phyloP scores from a whole-genome alignment of 2,888 invertebrate genomes.

The Acleris emargana region DNA sequence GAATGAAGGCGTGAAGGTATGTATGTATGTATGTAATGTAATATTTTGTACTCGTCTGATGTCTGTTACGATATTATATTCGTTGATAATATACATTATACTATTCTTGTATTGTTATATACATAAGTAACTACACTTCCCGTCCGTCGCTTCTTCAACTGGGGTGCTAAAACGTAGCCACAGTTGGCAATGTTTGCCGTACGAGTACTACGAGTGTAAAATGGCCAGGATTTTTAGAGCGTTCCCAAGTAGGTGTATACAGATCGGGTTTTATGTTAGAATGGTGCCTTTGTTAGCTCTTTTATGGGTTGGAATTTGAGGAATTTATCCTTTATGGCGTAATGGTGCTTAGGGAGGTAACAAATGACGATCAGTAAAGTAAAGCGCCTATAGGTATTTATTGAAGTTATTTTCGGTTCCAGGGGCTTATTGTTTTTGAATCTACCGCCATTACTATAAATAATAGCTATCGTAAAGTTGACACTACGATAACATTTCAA shows the following conservation, averaged over 20 bases:
- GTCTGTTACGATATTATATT: too few relatives aligned
- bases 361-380: conserved; percentile 12
- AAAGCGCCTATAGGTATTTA: not conserved
- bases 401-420: not conserved
- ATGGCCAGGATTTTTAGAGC: conserved; percentile 20
- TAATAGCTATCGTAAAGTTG: too few relatives aligned
- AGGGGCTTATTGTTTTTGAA: too few relatives aligned
- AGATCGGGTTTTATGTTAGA: conserved; percentile 12
- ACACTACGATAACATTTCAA: too few relatives aligned
- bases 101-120: not conserved
- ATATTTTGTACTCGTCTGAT: too few relatives aligned
- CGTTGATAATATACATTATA: too few relatives aligned
- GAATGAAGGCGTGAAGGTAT: too few relatives aligned
- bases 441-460: too few relatives aligned
- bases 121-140: not conserved
- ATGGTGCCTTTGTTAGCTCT: conserved; percentile 21
- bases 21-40: too few relatives aligned
- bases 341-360: conserved; percentile 2
- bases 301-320: conserved; percentile 18
- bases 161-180: conserved; percentile 18
- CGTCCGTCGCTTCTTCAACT: not conserved
- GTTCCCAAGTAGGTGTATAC: conserved; percentile 9
- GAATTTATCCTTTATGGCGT: conserved; percentile 14
- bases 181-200: conserved; percentile 9
- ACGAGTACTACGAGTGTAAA: not conserved